These are phyloP conservation scores for Listronotus oregonensis DNA, from an alignment of 1,140 invertebrate genomes.

Conservation along the genomic window DNA sequence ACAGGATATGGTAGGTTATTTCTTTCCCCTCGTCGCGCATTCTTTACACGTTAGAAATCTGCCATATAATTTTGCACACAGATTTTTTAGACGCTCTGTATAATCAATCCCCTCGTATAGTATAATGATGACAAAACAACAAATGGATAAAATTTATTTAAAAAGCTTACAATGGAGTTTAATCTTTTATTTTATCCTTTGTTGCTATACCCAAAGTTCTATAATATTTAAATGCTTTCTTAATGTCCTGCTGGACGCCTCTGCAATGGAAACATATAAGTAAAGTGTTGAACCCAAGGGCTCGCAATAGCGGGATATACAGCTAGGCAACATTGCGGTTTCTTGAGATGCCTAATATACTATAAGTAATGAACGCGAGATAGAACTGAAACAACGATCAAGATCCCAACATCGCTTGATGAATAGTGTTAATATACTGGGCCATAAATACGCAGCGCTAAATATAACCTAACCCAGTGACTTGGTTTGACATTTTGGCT, in stretches of 20 bases:
- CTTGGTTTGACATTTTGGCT: neutral
- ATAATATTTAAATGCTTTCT: too few species aligned
- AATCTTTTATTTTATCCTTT: too few species aligned
- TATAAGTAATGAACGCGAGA: constrained; percentile 38
- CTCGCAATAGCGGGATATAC: constrained; percentile 32
- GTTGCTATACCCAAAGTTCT: too few species aligned
- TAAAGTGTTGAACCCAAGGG: constrained; percentile 35
- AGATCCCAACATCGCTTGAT: constrained; percentile 35
- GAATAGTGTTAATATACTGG: constrained; percentile 35
- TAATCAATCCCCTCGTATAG: too few species aligned
- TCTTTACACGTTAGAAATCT: too few species aligned
- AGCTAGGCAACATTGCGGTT: constrained; percentile 34
- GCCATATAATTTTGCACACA: too few species aligned
- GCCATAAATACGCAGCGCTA: constrained; percentile 20
- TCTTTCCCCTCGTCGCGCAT: too few species aligned
- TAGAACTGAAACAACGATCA: constrained; percentile 36
- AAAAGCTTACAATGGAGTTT: too few species aligned
- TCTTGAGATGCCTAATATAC: constrained; percentile 39
- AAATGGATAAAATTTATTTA: too few species aligned
- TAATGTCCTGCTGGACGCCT: constrained; percentile 24
- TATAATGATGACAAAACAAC: too few species aligned
- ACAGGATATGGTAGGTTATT: too few species aligned
- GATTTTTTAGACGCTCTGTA: too few species aligned
- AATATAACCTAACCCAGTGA: constrained; percentile 28
- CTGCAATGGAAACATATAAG: constrained; percentile 32